Evolutionary conservation across 2,888 invertebrate genomes (phyloP).

Genomic region (Galerucella calmariensis): DNA sequence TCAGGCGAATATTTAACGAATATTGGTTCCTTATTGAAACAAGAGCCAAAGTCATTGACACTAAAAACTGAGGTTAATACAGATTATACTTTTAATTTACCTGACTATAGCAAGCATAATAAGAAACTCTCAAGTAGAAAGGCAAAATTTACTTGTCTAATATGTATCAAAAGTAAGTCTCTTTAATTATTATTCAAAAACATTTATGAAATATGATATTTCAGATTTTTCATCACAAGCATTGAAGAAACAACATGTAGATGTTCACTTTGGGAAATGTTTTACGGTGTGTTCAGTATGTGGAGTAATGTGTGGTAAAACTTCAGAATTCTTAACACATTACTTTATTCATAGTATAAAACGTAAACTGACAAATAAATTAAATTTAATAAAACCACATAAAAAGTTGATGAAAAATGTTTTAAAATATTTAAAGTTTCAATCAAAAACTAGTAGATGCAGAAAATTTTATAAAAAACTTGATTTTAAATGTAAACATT

Average conservation of each 20-base stretch:
- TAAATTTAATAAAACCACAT: neutral
- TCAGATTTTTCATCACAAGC: neutral
- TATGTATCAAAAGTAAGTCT: neutral
- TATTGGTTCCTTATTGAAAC: neutral
- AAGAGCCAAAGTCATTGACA: neutral
- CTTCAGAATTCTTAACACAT: conserved; percentile 9
- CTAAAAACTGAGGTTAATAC: neutral
- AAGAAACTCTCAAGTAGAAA: neutral
- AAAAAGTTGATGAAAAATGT: neutral
- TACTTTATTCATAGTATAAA: conserved; percentile 12
- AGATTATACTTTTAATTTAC: neutral
- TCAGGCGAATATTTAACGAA: neutral
- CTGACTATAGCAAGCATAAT: neutral
- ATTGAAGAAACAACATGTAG: neutral
- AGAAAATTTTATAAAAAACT: conserved; percentile 1
- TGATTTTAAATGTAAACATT: conserved; percentile 1
- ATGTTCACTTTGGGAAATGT: conserved; percentile 9
- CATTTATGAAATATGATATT: neutral
- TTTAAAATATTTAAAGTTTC: neutral
- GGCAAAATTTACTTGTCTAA: neutral
- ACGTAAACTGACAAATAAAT: neutral
- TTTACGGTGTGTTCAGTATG: conserved; percentile 3
- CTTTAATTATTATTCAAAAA: too few species aligned
- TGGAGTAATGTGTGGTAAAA: neutral
- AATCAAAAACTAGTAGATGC: neutral